These are phyloP conservation scores for Calyptomena viridis DNA, from an alignment of 2,113 vertebrate genomes.

Conservation along the genomic window DNA sequence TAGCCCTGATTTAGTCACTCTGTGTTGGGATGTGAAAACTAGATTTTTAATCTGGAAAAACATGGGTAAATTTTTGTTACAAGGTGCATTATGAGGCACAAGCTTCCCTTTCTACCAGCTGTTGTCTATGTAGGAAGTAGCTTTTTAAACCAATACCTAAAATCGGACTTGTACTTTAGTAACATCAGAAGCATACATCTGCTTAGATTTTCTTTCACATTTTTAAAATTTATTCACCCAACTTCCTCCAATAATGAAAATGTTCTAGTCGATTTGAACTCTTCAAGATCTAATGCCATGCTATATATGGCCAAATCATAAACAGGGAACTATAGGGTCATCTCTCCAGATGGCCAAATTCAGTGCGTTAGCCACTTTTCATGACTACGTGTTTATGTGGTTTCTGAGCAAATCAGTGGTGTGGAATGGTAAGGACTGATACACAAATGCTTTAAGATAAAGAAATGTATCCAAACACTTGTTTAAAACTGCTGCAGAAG, in stretches of 20 bases:
- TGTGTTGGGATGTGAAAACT: neutral
- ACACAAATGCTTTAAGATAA: neutral
- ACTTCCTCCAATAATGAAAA: neutral
- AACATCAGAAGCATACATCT: neutral
- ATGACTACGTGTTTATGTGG: neutral
- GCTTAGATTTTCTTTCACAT: neutral
- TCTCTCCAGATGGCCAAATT: neutral
- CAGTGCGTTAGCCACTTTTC: neutral
- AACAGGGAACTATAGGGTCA: neutral
- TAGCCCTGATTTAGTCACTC: neutral
- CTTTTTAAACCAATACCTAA: neutral
- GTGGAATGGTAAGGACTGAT: neutral
- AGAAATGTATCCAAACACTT: neutral
- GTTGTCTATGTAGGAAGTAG: neutral
- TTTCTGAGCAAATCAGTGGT: neutral
- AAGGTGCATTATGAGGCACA: neutral
- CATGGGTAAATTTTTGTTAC: neutral
- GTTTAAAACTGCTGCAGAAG: neutral
- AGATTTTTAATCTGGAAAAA: neutral
- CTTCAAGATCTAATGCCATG: neutral
- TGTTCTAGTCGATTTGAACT: neutral
- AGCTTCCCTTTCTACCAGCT: neutral
- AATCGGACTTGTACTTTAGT: neutral
- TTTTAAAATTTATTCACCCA: neutral
- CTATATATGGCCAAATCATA: neutral